These are phyloP conservation scores for Allobates femoralis DNA, from an alignment of 2,797 vertebrate species.

Conservation along the genomic window DNA sequence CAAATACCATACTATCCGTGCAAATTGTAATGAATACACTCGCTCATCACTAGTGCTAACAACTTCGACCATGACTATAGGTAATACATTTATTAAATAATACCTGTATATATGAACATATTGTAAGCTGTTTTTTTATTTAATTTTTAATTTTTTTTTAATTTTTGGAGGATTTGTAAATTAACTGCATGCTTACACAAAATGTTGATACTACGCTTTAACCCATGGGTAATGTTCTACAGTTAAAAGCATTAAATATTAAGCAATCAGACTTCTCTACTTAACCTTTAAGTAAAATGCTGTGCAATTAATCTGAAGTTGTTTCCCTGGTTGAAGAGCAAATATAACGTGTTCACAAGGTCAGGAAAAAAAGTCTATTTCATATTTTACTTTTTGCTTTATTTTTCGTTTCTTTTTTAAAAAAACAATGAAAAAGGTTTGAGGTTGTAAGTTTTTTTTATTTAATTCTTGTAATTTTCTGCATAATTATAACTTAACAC, in stretches of 20 bases:
- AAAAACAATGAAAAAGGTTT: not conserved
- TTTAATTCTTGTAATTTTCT: not conserved
- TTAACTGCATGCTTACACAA: too few species aligned
- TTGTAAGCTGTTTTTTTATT: too few species aligned
- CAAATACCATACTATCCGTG: too few species aligned
- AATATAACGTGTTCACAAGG: conserved; percentile 5
- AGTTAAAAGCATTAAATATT: not conserved
- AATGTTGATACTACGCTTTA: not conserved
- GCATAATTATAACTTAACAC: not conserved
- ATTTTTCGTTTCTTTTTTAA: not conserved
- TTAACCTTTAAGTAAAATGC: conserved; percentile 22
- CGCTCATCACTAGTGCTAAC: too few species aligned
- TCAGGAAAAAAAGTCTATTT: not conserved
- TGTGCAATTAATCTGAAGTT: not conserved
- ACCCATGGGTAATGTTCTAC: not conserved
- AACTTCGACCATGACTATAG: too few species aligned
- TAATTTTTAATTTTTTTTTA: too few species aligned
- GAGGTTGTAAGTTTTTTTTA: not conserved
- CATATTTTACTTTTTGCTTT: not conserved
- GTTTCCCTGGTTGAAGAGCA: conserved; percentile 1
- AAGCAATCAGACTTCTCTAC: not conserved
- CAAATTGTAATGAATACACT: too few species aligned
- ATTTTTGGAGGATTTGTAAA: too few species aligned
- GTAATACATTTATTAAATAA: too few species aligned
- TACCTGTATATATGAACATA: too few species aligned